Percentiles rank a stretch among this genome's conserved stretches.
These are phyloP conservation scores for Cairina moschata DNA, from an alignment of 2,113 vertebrate genomes.

Conservation along the genomic window DNA sequence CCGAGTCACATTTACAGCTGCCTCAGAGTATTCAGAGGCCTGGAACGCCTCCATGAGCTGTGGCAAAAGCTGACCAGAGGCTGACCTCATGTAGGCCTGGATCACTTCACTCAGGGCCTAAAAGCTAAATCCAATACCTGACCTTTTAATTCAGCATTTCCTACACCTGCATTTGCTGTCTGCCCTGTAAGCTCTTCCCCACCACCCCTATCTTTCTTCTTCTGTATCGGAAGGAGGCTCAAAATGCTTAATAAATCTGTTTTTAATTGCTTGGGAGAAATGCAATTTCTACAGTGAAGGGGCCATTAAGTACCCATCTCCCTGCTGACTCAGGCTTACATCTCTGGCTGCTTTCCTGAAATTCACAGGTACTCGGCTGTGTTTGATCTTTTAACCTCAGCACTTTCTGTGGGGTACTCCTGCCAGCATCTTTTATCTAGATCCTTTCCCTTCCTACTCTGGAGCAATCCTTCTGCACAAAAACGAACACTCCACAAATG, in stretches of 20 bases:
- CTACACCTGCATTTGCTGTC: background rate
- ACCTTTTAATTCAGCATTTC: background rate
- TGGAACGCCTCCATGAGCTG: background rate
- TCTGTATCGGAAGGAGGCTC: background rate
- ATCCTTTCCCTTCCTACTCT: background rate
- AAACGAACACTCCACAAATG: background rate
- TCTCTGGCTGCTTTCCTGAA: background rate
- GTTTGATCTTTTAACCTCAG: background rate
- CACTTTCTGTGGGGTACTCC: background rate
- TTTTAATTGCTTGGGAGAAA: background rate
- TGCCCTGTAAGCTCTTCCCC: background rate
- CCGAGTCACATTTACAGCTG: background rate
- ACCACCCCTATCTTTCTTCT: background rate
- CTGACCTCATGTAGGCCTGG: background rate
- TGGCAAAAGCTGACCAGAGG: background rate
- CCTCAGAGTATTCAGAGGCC: background rate
- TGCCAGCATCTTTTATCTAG: background rate
- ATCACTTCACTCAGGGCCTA: background rate
- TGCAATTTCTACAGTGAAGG: background rate
- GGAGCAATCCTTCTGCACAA: background rate
- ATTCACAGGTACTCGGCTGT: accelerated
- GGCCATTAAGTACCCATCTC: background rate
- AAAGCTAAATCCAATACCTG: accelerated
- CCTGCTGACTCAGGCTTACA: background rate
- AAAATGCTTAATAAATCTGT: background rate